These are phyloP conservation scores for Cerceris rybyensis DNA, from an alignment of 2,888 invertebrate genomes.

Conservation along the genomic window DNA sequence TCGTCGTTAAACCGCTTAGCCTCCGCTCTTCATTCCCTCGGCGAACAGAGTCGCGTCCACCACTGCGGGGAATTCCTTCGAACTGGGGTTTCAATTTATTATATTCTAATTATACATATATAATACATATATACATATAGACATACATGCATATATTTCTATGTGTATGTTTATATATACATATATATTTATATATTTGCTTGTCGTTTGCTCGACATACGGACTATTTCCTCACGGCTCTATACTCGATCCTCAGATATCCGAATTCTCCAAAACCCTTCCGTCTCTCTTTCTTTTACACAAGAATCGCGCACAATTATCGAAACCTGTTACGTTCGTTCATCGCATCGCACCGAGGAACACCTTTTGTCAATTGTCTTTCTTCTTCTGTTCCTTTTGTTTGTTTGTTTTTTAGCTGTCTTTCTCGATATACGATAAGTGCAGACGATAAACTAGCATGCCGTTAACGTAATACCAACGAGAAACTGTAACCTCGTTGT, in stretches of 20 bases:
- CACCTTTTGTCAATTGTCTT: background rate
- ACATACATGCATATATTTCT: no score
- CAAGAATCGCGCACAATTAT: background rate
- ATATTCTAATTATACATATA: slow-evolving; percentile 6
- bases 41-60: slow-evolving; percentile 35
- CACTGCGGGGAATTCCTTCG: slow-evolving; percentile 41
- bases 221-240: slow-evolving; percentile 24
- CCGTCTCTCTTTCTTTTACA: slow-evolving; percentile 10
- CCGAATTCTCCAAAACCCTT: slow-evolving; percentile 17
- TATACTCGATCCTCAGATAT: slow-evolving; percentile 20
- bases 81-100: slow-evolving; percentile 28
- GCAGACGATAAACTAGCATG: background rate
- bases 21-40: background rate
- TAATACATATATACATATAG: slow-evolving; percentile 14
- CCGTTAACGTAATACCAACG: background rate
- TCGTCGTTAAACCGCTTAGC: background rate
- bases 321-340: slow-evolving; percentile 14
- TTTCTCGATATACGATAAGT: background rate
- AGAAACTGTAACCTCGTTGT: background rate
- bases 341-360: slow-evolving; percentile 12
- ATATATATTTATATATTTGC: slow-evolving; percentile 23
- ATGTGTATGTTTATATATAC: slow-evolving; percentile 10
- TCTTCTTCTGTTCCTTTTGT: no score
- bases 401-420: no score
- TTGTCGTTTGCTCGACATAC: slow-evolving; percentile 36